Evolutionary conservation across 2,113 vertebrate genomes (phyloP).

Genomic region (Turdus rufiventris): DNA sequence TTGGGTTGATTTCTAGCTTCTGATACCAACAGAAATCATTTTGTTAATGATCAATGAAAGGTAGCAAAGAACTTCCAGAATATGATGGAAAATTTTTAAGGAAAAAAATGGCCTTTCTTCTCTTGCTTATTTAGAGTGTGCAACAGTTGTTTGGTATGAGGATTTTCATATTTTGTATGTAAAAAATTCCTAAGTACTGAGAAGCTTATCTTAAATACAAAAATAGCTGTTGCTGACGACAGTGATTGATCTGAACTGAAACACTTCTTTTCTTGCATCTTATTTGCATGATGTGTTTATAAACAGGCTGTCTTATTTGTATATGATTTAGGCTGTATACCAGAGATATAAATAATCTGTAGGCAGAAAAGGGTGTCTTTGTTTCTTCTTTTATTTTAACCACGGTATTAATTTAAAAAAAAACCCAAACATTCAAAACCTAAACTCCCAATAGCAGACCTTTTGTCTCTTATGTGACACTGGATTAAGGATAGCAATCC

Average conservation of each 20-base stretch:
- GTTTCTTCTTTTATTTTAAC: background rate
- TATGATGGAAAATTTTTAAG: background rate
- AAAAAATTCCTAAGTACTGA: background rate
- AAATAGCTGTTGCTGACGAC: slow-evolving; percentile 28
- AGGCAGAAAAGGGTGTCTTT: background rate
- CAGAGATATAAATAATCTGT: background rate
- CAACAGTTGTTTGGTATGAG: background rate
- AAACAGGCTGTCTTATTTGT: slow-evolving; percentile 30
- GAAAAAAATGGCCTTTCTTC: background rate
- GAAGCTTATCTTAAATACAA: background rate
- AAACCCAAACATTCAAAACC: background rate
- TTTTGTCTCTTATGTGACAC: background rate
- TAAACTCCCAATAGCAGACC: background rate
- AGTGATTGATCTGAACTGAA: slow-evolving; percentile 40
- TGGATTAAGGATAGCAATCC: background rate
- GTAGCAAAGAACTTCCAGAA: background rate
- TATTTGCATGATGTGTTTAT: slow-evolving; percentile 35
- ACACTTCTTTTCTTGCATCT: slow-evolving; percentile 39
- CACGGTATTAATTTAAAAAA: background rate
- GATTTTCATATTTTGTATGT: background rate
- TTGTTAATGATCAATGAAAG: background rate
- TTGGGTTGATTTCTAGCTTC: background rate
- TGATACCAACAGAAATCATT: accelerated
- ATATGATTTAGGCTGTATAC: background rate
- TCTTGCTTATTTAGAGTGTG: background rate